Conservation (phyloP, 2,888 invertebrate species). For the Phortica magna region DNA sequence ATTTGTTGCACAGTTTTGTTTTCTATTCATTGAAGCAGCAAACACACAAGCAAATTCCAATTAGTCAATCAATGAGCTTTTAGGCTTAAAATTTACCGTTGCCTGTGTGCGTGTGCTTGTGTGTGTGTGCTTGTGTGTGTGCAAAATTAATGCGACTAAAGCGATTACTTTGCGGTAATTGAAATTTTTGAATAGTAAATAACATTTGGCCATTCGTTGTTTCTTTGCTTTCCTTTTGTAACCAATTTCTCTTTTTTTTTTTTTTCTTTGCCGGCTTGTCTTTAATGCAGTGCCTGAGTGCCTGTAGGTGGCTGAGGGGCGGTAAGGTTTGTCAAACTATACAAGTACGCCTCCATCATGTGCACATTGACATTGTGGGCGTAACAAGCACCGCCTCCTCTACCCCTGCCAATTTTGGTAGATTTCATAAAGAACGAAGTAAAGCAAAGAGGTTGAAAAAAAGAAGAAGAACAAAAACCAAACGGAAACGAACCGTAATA, state of each 20-base stretch:
- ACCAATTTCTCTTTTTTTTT: not conserved
- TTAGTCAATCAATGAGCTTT: slow-evolving; percentile 7
- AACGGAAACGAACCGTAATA: slow-evolving; percentile 62
- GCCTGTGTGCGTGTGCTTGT: not conserved
- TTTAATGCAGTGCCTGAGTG: no score
- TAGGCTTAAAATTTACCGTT: not conserved
- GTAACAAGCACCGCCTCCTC: not conserved
- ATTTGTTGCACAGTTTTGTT: not conserved
- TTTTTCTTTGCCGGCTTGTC: not conserved
- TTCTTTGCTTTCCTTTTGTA: not conserved
- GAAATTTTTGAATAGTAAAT: slow-evolving; percentile 68
- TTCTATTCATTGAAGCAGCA: not conserved
- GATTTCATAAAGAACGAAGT: slow-evolving; percentile 7
- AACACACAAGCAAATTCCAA: not conserved
- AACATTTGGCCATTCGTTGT: no score
- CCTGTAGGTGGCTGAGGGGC: no score
- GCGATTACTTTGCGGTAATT: slow-evolving; percentile 62
- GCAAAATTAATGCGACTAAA: slow-evolving; percentile 29
- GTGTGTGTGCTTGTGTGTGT: no score
- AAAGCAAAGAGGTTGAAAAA: not conserved
- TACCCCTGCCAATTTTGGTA: not conserved
- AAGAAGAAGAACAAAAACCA: not conserved
- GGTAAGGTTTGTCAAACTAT: no score
- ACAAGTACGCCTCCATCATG: no score
- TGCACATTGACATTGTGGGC: no score